Percentiles rank a stretch among this genome's conserved stretches.
Conservation (phyloP, 2,797 vertebrate species). For the Gorsachius magnificus region DNA sequence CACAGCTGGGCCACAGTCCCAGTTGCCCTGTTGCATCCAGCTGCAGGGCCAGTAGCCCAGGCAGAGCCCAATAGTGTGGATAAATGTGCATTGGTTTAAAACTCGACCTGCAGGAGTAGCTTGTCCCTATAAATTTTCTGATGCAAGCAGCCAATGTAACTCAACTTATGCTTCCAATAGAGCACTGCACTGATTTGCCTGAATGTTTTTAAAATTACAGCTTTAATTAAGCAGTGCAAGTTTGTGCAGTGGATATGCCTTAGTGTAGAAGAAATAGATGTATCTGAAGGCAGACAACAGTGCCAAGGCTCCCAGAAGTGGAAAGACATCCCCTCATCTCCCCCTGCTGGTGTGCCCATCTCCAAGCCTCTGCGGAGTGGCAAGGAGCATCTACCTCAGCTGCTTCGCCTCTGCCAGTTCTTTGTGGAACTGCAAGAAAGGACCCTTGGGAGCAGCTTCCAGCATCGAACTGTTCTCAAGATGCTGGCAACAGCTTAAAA, state of each 20-base stretch:
- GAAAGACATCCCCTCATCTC: conserved; percentile 42
- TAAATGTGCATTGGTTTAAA: background rate
- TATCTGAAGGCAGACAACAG: background rate
- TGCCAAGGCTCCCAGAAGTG: background rate
- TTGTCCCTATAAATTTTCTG: background rate
- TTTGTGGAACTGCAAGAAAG: background rate
- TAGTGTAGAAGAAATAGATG: background rate
- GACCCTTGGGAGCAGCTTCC: conserved; percentile 38
- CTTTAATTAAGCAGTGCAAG: conserved; percentile 14
- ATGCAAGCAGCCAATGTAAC: background rate
- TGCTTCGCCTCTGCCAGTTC: background rate
- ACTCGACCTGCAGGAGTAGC: background rate
- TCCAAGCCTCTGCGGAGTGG: background rate
- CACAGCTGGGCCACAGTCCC: conserved; percentile 52
- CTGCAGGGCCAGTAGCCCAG: conserved; percentile 38
- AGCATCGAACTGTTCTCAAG: conserved; percentile 6
- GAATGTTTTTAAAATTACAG: background rate
- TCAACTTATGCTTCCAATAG: background rate
- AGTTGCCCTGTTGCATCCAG: conserved; percentile 37
- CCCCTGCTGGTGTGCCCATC: conserved; percentile 11
- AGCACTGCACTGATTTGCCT: background rate
- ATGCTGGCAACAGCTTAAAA: conserved; percentile 21
- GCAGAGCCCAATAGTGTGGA: background rate
- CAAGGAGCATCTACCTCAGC: background rate
- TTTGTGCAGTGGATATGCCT: background rate